Percentiles rank a stretch among this genome's conserved stretches.
Evolutionary conservation across 2,797 vertebrate species (phyloP).

Genomic region (Thamnophis elegans): DNA sequence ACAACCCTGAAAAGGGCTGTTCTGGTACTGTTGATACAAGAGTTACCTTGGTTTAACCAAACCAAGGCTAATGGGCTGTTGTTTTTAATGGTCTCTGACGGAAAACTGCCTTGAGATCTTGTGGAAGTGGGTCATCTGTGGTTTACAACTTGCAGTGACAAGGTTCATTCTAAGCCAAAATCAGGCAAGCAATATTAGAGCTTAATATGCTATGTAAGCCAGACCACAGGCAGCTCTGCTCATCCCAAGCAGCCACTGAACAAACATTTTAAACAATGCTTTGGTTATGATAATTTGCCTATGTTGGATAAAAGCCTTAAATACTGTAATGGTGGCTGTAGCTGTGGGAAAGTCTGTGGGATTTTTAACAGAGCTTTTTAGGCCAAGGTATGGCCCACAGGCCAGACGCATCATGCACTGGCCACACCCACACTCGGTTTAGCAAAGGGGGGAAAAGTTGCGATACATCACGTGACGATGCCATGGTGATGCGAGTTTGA

Average conservation of each 20-base stretch:
- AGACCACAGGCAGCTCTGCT: neutral
- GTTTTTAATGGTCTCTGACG: neutral
- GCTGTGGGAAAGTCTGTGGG: neutral
- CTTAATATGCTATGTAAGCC: neutral
- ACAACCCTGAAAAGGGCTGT: neutral
- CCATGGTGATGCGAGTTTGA: no score
- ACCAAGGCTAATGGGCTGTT: neutral
- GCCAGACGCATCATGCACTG: no score
- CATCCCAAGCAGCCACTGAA: neutral
- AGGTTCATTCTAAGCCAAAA: neutral
- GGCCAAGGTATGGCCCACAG: neutral
- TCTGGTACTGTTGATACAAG: neutral
- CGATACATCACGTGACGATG: no score
- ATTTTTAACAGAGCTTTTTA: neutral
- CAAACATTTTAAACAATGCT: neutral
- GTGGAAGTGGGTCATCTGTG: neutral
- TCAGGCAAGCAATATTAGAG: neutral
- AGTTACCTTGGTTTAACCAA: neutral
- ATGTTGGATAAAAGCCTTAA: neutral
- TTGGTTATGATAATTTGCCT: neutral
- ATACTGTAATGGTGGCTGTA: neutral
- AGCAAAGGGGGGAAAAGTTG: no score
- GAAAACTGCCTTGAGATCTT: neutral
- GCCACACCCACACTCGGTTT: no score
- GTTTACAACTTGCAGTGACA: neutral